phyloP scores from a whole-genome alignment of 2,113 vertebrate genomes.

The Hemibagrus wyckioides region DNA sequence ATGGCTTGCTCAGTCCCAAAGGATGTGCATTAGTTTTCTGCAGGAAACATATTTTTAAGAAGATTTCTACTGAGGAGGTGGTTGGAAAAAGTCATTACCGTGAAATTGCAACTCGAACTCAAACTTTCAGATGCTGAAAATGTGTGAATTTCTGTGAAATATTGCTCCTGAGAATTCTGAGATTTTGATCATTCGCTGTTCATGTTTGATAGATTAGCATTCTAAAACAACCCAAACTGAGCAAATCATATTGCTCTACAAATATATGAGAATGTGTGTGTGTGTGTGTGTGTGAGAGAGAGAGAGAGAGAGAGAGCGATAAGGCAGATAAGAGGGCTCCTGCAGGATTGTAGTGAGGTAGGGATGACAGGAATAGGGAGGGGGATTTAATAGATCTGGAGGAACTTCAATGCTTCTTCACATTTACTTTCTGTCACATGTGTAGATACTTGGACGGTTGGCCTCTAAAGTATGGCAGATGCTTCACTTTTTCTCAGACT shows the following conservation, averaged over 20 bases:
- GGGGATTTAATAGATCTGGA: slow-evolving; percentile 37
- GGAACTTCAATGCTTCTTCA: neutral
- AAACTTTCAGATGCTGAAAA: neutral
- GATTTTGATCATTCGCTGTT: slow-evolving; percentile 12
- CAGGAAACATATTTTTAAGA: slow-evolving; percentile 1
- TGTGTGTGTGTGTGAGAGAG: neutral
- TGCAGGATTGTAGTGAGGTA: slow-evolving; percentile 10
- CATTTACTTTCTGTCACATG: neutral
- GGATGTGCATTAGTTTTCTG: slow-evolving; percentile 20
- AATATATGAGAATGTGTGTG: neutral
- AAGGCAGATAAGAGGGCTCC: neutral
- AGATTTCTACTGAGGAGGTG: neutral
- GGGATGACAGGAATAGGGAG: slow-evolving; percentile 30
- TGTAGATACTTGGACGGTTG: neutral
- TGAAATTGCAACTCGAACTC: slow-evolving; percentile 7
- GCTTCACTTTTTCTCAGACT: neutral
- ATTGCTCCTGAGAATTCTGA: slow-evolving; percentile 14
- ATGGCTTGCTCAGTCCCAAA: neutral
- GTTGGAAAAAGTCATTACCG: neutral
- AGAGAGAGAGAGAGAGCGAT: neutral
- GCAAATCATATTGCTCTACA: slow-evolving; percentile 15
- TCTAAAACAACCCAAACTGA: neutral
- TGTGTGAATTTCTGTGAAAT: slow-evolving; percentile 18
- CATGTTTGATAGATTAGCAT: neutral
- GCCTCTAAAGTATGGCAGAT: neutral